Conservation (phyloP, 2,888 invertebrate species). For the Melieria omissa region DNA sequence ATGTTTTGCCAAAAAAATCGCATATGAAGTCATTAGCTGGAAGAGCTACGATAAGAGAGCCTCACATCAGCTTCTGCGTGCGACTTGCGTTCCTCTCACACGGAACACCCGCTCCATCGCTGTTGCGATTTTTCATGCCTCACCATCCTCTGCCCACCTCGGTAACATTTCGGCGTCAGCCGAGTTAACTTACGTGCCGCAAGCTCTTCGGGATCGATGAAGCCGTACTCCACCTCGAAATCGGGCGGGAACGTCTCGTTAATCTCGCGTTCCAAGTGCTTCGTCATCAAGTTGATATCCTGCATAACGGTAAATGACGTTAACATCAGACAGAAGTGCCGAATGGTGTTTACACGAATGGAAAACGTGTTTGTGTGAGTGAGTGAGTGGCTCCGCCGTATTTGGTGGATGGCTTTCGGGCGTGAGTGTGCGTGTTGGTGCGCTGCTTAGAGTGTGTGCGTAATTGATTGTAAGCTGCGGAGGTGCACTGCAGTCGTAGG, state of each 20-base stretch:
- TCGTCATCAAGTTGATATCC: constrained; percentile 75
- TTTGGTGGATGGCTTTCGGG: background rate
- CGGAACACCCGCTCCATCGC: too few species aligned
- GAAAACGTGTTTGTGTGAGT: constrained; percentile 16
- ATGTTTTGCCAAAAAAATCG: too few species aligned
- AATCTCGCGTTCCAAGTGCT: constrained; percentile 73
- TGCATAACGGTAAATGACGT: constrained; percentile 52
- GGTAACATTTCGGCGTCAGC: too few species aligned
- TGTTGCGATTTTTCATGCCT: too few species aligned
- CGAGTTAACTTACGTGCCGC: constrained; percentile 45
- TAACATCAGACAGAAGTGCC: constrained; percentile 13
- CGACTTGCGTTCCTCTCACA: too few species aligned
- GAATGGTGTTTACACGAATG: constrained; percentile 21
- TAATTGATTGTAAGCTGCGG: constrained; percentile 19
- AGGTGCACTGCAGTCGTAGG: background rate
- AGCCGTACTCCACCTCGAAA: constrained; percentile 57
- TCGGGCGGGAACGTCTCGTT: constrained; percentile 66
- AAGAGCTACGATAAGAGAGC: too few species aligned
- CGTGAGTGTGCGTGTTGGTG: background rate
- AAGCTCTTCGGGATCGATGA: constrained; percentile 49
- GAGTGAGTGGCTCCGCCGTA: background rate
- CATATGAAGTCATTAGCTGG: too few species aligned
- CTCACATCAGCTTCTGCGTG: too few species aligned
- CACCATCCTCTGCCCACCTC: too few species aligned
- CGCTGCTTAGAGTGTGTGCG: constrained; percentile 7